Conservation (phyloP, 2,888 invertebrate genomes). For the Pelosia muscerda region DNA sequence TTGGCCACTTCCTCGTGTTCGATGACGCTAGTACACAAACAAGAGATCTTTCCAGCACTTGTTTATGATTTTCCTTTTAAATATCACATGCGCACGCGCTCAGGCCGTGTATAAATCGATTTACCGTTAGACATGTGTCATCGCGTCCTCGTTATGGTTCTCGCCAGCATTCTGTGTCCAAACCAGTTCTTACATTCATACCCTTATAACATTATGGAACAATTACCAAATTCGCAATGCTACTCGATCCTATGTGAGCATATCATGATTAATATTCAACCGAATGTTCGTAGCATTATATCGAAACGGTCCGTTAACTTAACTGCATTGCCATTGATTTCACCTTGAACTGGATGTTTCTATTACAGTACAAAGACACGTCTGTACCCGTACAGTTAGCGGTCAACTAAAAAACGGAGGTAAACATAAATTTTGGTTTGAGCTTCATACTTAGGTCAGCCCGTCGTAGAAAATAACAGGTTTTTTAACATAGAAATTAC, state of each 20-base stretch:
- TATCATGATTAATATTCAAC: constrained; percentile 11
- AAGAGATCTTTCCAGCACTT: constrained; percentile 45
- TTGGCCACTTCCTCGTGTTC: constrained; percentile 47
- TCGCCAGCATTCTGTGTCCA: constrained; percentile 64
- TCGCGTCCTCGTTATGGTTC: constrained; percentile 79
- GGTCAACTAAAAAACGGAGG: constrained; percentile 20
- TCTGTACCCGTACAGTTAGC: constrained; percentile 23
- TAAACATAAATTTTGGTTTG: constrained; percentile 8
- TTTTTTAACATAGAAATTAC: constrained; percentile 13
- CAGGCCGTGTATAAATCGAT: constrained; percentile 71
- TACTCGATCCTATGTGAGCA: constrained; percentile 31
- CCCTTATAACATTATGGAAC: constrained; percentile 71
- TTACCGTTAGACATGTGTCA: constrained; percentile 86
- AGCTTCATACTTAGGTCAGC: constrained; percentile 10
- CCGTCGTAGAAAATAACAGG: background rate
- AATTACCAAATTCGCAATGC: constrained; percentile 67
- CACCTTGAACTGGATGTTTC: constrained; percentile 47
- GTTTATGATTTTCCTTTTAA: constrained; percentile 64
- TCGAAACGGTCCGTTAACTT: constrained; percentile 32
- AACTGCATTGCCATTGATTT: constrained; percentile 38
- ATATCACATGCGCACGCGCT: constrained; percentile 62
- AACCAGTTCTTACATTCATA: constrained; percentile 77
- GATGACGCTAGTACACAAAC: constrained; percentile 40
- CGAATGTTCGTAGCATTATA: constrained; percentile 19
- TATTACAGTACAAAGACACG: constrained; percentile 31